Evolutionary conservation across 2,113 vertebrate genomes (phyloP).

Genomic region (Bufo gargarizans): DNA sequence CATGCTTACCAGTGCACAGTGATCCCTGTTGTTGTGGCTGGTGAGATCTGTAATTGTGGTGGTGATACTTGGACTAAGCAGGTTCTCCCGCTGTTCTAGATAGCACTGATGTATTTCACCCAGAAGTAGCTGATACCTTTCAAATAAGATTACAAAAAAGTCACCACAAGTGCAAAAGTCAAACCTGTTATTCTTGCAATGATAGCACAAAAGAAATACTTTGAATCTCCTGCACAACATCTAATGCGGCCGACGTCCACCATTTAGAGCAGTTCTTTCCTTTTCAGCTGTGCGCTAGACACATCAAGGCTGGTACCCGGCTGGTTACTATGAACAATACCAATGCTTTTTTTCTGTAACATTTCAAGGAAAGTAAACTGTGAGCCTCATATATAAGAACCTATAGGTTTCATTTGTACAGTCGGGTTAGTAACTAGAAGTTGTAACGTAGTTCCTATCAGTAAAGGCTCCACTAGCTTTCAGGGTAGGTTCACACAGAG

Average conservation of each 20-base stretch:
- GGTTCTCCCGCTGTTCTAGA: constrained; percentile 89
- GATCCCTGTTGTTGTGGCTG: constrained; percentile 92
- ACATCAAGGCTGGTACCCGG: background rate
- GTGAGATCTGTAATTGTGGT: constrained; percentile 94
- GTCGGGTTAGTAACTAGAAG: no score
- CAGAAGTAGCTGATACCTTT: constrained; percentile 90
- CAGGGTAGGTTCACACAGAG: no score
- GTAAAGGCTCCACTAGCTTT: no score
- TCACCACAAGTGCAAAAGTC: background rate
- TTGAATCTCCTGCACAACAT: background rate
- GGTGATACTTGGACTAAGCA: constrained; percentile 89
- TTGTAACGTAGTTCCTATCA: no score
- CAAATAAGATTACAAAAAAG: background rate
- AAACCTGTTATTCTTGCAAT: background rate
- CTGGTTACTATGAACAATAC: background rate
- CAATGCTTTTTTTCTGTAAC: no score
- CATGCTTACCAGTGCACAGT: constrained; percentile 90
- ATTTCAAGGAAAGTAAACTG: no score
- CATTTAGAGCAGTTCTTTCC: background rate
- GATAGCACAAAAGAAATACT: background rate
- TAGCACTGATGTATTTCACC: constrained; percentile 95
- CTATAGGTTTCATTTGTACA: no score
- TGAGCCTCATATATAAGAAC: no score
- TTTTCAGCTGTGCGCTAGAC: background rate
- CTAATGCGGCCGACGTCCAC: background rate